phyloP scores from a whole-genome alignment of 1,140 invertebrate genomes.

The Cepaea nemoralis region DNA sequence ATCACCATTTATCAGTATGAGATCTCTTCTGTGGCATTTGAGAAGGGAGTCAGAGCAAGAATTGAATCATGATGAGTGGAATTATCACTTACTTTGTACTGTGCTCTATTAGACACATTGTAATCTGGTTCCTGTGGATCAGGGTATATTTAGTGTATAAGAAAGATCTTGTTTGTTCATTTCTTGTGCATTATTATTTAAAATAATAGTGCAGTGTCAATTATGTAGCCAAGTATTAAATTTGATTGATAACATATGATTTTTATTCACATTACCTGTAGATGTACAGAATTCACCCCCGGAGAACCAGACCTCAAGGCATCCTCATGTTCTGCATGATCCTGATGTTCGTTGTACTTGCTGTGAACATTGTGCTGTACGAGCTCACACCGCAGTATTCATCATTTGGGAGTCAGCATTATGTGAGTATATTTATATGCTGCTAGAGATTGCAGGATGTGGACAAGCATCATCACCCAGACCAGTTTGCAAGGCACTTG shows the following conservation, averaged over 20 bases:
- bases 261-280: conserved; percentile 40
- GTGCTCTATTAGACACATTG: conserved; percentile 71
- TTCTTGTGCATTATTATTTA: too few species aligned
- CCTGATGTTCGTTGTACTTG: conserved; percentile 72
- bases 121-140: conserved; percentile 73
- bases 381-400: conserved; percentile 73
- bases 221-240: too few species aligned
- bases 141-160: conserved; percentile 62
- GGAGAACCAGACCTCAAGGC: conserved; percentile 71
- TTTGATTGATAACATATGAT: too few species aligned
- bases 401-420: conserved; percentile 73
- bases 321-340: conserved; percentile 72
- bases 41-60: too few species aligned
- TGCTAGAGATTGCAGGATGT: neutral
- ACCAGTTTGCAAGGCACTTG: too few species aligned
- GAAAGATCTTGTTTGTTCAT: too few species aligned
- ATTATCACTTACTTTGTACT: conserved; percentile 72
- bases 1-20: too few species aligned
- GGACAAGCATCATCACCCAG: neutral
- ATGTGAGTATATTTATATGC: conserved; percentile 45
- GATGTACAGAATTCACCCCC: conserved; percentile 72
- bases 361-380: conserved; percentile 72
- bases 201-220: too few species aligned
- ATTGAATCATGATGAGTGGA: conserved; percentile 67
- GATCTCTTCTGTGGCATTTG: too few species aligned